phyloP scores from a whole-genome alignment of 2,797 vertebrate genomes.

The Labroides dimidiatus region DNA sequence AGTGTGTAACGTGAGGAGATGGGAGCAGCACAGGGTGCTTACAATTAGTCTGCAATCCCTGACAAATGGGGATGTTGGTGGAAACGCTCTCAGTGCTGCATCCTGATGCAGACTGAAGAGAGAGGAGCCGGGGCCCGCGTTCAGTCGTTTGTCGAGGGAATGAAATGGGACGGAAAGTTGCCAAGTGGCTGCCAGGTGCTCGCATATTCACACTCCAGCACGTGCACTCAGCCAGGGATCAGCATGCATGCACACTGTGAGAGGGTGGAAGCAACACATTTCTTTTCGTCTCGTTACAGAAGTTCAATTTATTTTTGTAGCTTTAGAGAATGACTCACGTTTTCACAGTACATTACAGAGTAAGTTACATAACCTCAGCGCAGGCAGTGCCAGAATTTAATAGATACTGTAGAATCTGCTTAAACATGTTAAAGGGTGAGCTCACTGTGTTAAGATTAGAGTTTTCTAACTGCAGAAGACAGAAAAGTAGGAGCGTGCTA shows the following conservation, averaged over 20 bases:
- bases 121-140: conserved; percentile 58
- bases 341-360: not conserved
- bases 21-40: conserved; percentile 56
- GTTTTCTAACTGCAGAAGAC: not conserved
- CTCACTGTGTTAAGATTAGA: not conserved
- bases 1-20: conserved; percentile 59
- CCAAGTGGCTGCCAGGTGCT: conserved; percentile 75
- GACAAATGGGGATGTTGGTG: conserved; percentile 76
- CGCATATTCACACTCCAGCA: conserved; percentile 47
- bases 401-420: conserved; percentile 14
- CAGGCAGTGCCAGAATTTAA: not conserved
- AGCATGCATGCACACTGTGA: conserved; percentile 17
- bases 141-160: conserved; percentile 62
- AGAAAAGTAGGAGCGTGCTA: conserved; percentile 13
- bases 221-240: conserved; percentile 41
- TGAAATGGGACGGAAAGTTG: conserved; percentile 75
- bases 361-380: not conserved
- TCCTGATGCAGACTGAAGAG: conserved; percentile 74
- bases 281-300: conserved; percentile 40
- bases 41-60: conserved; percentile 73
- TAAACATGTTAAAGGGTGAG: conserved; percentile 2
- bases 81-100: conserved; percentile 64
- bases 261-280: conserved; percentile 28
- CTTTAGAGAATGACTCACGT: not conserved
- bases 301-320: conserved; percentile 2